A percentile compares a stretch with the other conserved stretches of the same genome.
Conservation (phyloP, 2,113 vertebrate species). For the Gymnogyps californianus region DNA sequence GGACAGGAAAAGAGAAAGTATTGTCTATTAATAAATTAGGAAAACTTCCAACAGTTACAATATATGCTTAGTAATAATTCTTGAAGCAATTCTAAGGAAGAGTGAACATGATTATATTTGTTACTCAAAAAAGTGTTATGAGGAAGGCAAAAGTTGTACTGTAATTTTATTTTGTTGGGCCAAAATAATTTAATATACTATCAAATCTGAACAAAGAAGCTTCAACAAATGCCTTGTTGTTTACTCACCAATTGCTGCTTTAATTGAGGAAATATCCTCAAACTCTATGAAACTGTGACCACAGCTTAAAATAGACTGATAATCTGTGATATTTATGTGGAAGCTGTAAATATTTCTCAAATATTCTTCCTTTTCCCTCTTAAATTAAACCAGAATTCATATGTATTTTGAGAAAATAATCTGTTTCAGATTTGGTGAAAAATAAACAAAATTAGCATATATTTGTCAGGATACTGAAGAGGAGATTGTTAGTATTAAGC, state of each 20-base stretch:
- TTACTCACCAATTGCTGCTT: neutral
- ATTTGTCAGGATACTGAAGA: neutral
- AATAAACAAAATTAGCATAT: neutral
- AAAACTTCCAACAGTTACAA: neutral
- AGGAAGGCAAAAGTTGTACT: neutral
- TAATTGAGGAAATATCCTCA: neutral
- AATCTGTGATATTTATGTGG: neutral
- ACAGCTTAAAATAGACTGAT: neutral
- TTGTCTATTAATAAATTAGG: neutral
- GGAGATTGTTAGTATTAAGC: neutral
- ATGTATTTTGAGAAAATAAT: neutral
- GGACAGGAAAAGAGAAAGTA: neutral
- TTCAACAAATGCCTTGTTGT: neutral
- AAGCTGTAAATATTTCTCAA: neutral
- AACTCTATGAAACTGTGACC: neutral
- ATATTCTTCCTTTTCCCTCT: neutral
- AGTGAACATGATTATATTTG: neutral
- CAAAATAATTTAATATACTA: neutral
- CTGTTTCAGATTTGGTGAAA: neutral
- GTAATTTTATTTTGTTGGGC: neutral
- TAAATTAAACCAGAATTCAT: neutral
- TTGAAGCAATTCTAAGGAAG: neutral
- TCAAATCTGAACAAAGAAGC: neutral
- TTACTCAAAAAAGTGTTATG: neutral
- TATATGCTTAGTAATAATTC: neutral